phyloP scores from a whole-genome alignment of 2,888 invertebrate species.

The Rotaria socialis region DNA sequence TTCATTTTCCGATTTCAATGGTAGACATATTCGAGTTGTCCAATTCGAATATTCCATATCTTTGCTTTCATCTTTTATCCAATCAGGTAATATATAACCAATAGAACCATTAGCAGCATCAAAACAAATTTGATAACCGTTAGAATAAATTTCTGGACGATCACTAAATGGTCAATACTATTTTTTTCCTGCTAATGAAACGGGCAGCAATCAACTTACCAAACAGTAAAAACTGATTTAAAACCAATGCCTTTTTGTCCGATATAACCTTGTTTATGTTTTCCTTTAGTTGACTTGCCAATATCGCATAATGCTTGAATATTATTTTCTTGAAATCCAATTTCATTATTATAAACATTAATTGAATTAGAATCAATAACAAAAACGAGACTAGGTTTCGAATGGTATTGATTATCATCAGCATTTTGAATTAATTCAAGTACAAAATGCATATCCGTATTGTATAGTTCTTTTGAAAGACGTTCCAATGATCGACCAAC shows the following conservation, averaged over 20 bases:
- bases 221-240: constrained; percentile 59
- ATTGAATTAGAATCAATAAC: constrained; percentile 51
- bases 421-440: constrained; percentile 60
- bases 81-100: constrained; percentile 59
- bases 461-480: constrained; percentile 52
- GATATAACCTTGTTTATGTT: constrained; percentile 58
- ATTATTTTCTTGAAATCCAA: constrained; percentile 55
- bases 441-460: constrained; percentile 59
- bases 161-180: constrained; percentile 49
- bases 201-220: background rate
- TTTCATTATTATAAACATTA: constrained; percentile 56
- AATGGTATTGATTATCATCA: constrained; percentile 58
- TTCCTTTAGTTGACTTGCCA: constrained; percentile 58
- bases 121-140: constrained; percentile 57
- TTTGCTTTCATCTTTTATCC: constrained; percentile 49
- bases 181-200: too few relatives aligned
- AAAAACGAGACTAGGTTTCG: constrained; percentile 53
- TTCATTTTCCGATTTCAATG: constrained; percentile 52
- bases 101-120: constrained; percentile 56
- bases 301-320: constrained; percentile 59
- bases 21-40: constrained; percentile 55
- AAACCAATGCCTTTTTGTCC: constrained; percentile 61
- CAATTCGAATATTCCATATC: constrained; percentile 50
- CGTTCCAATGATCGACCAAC: constrained; percentile 56
- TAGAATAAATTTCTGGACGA: constrained; percentile 58